A percentile compares a stretch with the other conserved stretches of the same genome.
Evolutionary conservation across 2,888 invertebrate genomes (phyloP).

Genomic region (Vanessa cardui): DNA sequence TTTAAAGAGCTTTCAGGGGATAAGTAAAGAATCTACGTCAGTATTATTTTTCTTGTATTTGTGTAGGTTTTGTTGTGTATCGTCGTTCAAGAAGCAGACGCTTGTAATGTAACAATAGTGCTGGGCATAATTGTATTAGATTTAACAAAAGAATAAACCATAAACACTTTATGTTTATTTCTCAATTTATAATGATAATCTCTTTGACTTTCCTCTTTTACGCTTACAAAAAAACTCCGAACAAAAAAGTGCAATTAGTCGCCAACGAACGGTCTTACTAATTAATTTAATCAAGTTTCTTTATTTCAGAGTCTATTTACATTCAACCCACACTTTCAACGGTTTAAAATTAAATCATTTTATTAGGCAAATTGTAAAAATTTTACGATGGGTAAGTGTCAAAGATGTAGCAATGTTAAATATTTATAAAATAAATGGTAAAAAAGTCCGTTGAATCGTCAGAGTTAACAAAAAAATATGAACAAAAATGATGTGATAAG

Average conservation of each 20-base stretch:
- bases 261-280: slow-evolving; percentile 70
- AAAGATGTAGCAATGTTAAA: too few relatives aligned
- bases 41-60: too few relatives aligned
- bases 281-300: slow-evolving; percentile 74
- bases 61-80: too few relatives aligned
- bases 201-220: slow-evolving; percentile 68
- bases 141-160: background rate
- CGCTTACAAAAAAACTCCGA: slow-evolving; percentile 58
- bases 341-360: slow-evolving; percentile 29
- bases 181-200: slow-evolving; percentile 14
- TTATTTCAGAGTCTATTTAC: slow-evolving; percentile 61
- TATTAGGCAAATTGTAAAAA: background rate
- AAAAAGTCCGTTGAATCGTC: too few relatives aligned
- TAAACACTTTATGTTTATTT: background rate
- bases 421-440: too few relatives aligned
- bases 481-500: too few relatives aligned
- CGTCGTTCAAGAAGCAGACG: too few relatives aligned
- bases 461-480: too few relatives aligned
- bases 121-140: background rate
- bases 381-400: too few relatives aligned
- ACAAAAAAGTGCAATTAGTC: slow-evolving; percentile 74
- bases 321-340: slow-evolving; percentile 50
- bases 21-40: too few relatives aligned
- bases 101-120: too few relatives aligned
- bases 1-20: too few relatives aligned